phyloP scores from a whole-genome alignment of 2,797 vertebrate species.

The Melopsittacus undulatus region DNA sequence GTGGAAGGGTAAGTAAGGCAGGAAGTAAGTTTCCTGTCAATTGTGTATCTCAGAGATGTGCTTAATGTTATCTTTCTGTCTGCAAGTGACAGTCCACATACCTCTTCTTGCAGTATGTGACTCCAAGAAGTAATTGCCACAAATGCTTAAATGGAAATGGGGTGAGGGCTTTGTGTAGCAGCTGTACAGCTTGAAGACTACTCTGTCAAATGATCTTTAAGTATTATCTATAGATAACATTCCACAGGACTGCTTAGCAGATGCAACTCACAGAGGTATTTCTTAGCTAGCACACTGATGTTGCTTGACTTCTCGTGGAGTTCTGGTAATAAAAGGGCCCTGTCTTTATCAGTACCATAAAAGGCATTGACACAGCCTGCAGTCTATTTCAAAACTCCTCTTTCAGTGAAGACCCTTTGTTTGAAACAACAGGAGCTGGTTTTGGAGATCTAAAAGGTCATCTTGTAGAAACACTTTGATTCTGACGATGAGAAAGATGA shows the following conservation, averaged over 20 bases:
- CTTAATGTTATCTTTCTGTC: neutral
- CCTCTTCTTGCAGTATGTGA: neutral
- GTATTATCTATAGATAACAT: conserved; percentile 7
- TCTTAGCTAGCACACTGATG: neutral
- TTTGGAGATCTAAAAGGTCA: neutral
- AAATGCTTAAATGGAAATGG: conserved; percentile 2
- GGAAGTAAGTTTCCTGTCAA: neutral
- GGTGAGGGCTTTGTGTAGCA: neutral
- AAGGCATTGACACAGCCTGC: neutral
- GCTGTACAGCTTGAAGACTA: neutral
- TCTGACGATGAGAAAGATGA: neutral
- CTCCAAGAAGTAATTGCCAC: neutral
- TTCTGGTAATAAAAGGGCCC: neutral
- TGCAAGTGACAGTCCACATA: neutral
- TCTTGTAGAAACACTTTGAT: neutral
- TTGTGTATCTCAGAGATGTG: neutral
- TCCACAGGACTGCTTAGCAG: neutral
- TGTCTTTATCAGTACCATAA: neutral
- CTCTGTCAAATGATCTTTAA: neutral
- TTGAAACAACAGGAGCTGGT: neutral
- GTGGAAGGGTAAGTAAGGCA: neutral
- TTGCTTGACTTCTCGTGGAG: neutral
- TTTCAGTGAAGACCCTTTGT: neutral
- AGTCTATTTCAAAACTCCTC: neutral
- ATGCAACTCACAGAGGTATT: neutral